Evolutionary conservation across 2,797 vertebrate genomes (phyloP).

Genomic region (Gymnothorax reevesii): DNA sequence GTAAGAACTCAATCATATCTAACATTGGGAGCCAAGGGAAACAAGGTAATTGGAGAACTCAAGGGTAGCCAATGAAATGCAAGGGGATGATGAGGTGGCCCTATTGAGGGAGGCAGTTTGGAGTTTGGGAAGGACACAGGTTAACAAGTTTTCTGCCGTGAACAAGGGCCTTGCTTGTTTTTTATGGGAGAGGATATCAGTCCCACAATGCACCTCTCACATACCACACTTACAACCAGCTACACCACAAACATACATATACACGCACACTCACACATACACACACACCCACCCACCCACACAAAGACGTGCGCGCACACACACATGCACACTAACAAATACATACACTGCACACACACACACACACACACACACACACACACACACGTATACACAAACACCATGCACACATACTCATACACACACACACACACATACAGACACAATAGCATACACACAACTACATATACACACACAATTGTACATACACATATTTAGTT

Average conservation of each 20-base stretch:
- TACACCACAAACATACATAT: background rate
- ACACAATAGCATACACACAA: background rate
- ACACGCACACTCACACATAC: background rate
- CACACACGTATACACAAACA: background rate
- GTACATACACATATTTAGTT: background rate
- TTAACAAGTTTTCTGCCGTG: background rate
- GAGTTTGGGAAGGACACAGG: background rate
- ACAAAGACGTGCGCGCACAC: background rate
- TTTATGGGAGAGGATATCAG: no score
- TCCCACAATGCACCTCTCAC: no score
- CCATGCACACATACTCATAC: no score
- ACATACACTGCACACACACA: background rate
- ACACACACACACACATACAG: background rate
- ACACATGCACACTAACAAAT: background rate
- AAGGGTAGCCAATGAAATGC: background rate
- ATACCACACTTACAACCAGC: background rate
- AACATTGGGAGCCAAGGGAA: background rate
- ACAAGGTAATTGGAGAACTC: background rate
- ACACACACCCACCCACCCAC: background rate
- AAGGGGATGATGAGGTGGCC: constrained; percentile 1
- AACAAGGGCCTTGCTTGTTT: background rate
- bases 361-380: background rate
- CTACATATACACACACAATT: background rate
- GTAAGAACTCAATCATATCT: background rate
- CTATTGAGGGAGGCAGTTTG: background rate